Percentiles rank a stretch among this genome's conserved stretches.
These are phyloP conservation scores for Acrobasis consociella DNA, from an alignment of 2,888 invertebrate species.

Conservation along the genomic window DNA sequence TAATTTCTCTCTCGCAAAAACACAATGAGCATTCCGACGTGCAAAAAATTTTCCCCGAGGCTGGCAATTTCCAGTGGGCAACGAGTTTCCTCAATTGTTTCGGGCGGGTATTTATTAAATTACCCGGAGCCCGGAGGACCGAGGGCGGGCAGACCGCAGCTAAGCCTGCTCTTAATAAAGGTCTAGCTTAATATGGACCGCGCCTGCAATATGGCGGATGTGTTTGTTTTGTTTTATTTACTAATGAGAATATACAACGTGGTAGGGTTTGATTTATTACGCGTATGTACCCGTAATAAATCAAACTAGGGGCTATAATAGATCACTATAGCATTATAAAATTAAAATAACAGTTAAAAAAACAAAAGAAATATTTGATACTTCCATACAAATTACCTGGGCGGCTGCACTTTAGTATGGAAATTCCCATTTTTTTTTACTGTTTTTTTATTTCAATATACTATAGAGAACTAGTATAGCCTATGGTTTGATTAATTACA, in stretches of 20 bases:
- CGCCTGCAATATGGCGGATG: conserved; percentile 43
- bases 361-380: too few relatives aligned
- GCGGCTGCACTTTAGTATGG: too few relatives aligned
- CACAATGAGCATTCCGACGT: background rate
- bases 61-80: conserved; percentile 53
- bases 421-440: too few relatives aligned
- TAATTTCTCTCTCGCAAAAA: background rate
- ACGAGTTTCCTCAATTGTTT: conserved; percentile 66
- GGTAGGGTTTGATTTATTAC: too few relatives aligned
- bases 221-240: conserved; percentile 37
- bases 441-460: too few relatives aligned
- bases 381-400: too few relatives aligned
- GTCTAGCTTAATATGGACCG: conserved; percentile 55
- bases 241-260: conserved; percentile 12
- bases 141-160: conserved; percentile 56
- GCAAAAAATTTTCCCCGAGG: conserved; percentile 26
- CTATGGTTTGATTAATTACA: too few relatives aligned
- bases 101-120: conserved; percentile 75
- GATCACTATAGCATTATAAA: too few relatives aligned
- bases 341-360: too few relatives aligned
- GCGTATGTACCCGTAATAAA: too few relatives aligned
- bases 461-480: too few relatives aligned
- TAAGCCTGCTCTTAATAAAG: conserved; percentile 66
- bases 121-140: conserved; percentile 48
- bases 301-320: too few relatives aligned